phyloP scores from a whole-genome alignment of 1,140 invertebrate species.

The Brachionus asplanchnoidis region DNA sequence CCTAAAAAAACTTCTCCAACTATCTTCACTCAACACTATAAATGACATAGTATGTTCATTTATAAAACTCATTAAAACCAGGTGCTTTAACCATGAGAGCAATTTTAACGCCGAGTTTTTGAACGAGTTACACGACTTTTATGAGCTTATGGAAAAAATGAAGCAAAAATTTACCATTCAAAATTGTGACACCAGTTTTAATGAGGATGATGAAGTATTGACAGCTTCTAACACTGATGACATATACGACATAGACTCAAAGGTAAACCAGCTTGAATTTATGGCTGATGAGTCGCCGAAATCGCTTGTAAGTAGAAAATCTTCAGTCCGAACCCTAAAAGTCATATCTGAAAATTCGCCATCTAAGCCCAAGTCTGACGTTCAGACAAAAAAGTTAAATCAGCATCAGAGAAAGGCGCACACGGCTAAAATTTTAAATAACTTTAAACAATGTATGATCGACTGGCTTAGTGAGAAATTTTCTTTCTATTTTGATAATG shows the following conservation, averaged over 20 bases:
- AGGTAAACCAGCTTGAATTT: constrained; percentile 27
- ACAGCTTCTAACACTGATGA: neutral
- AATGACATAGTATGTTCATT: constrained; percentile 12
- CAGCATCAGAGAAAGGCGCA: constrained; percentile 6
- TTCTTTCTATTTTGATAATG: constrained; percentile 8
- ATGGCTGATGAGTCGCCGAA: constrained; percentile 14
- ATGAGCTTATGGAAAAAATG: constrained; percentile 14
- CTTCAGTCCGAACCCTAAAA: constrained; percentile 32
- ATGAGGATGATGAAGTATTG: constrained; percentile 1
- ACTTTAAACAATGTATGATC: constrained; percentile 21
- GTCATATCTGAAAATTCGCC: constrained; percentile 41
- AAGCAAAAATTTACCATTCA: constrained; percentile 12
- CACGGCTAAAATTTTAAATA: constrained; percentile 10
- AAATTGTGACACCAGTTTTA: constrained; percentile 35
- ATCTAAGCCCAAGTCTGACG: neutral
- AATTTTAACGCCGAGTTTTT: neutral
- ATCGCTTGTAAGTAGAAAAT: constrained; percentile 34
- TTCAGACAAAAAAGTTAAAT: neutral
- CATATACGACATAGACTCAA: constrained; percentile 13
- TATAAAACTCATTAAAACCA: neutral
- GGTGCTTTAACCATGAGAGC: neutral
- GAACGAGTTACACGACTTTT: constrained; percentile 14
- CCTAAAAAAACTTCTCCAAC: constrained; percentile 25
- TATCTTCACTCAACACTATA: constrained; percentile 21
- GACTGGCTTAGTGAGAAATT: constrained; percentile 12